Evolutionary conservation across 2,888 invertebrate genomes (phyloP).

Genomic region (Tolmerus cingulatus): DNA sequence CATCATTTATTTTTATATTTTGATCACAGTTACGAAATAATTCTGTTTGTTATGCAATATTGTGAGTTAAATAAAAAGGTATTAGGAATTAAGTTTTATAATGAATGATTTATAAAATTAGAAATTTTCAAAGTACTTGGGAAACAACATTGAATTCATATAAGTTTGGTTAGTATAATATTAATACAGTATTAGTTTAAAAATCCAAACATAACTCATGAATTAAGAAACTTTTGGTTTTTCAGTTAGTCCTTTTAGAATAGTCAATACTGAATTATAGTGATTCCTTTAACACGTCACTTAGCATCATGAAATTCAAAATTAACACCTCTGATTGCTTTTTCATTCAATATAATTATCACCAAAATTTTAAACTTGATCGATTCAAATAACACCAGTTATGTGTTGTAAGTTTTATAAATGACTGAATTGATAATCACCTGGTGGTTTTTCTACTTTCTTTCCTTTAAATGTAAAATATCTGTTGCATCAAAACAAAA

Average conservation of each 20-base stretch:
- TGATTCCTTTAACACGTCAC: not conserved
- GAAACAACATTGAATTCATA: too few relatives aligned
- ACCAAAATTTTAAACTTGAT: not conserved
- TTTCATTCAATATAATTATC: not conserved
- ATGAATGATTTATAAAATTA: too few relatives aligned
- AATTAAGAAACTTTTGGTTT: too few relatives aligned
- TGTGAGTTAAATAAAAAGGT: not conserved
- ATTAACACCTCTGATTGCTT: not conserved
- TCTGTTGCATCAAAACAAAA: not conserved
- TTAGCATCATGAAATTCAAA: too few relatives aligned
- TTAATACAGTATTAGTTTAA: too few relatives aligned
- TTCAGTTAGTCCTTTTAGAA: not conserved
- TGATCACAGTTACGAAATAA: not conserved
- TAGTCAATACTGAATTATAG: not conserved
- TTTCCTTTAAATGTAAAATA: not conserved
- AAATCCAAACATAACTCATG: too few relatives aligned
- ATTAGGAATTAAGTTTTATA: too few relatives aligned
- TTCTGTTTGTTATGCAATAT: not conserved
- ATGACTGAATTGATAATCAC: not conserved
- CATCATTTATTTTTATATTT: too few relatives aligned
- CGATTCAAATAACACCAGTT: not conserved
- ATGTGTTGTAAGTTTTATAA: not conserved
- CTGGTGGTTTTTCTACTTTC: not conserved
- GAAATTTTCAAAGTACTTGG: too few relatives aligned
- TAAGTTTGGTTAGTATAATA: too few relatives aligned